Conservation (phyloP, 1,140 invertebrate species). For the Dysdera silvatica region DNA sequence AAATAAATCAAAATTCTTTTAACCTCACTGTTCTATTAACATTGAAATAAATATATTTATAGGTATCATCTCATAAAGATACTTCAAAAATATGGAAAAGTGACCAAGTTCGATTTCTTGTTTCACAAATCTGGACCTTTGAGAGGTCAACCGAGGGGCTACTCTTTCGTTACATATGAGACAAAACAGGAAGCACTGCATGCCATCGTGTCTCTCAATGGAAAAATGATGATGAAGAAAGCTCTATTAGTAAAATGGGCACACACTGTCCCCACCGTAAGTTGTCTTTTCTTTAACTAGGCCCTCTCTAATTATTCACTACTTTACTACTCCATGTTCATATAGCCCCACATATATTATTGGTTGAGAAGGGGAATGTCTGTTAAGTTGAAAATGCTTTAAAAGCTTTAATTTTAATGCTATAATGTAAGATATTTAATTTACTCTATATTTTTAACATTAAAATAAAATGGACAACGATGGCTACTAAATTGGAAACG, state of each 20-base stretch:
- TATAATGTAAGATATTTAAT: no score
- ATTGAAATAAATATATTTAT: slow-evolving; percentile 30
- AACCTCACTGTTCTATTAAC: slow-evolving; percentile 1
- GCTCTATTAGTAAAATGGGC: slow-evolving; percentile 71
- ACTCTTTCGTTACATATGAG: slow-evolving; percentile 82
- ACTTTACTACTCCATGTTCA: no score
- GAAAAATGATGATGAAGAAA: slow-evolving; percentile 62
- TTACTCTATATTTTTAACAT: no score
- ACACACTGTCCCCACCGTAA: slow-evolving; percentile 48
- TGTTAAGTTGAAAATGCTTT: background rate
- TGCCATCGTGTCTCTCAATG: slow-evolving; percentile 63
- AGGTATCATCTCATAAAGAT: slow-evolving; percentile 87
- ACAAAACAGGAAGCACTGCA: slow-evolving; percentile 48
- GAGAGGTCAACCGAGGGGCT: slow-evolving; percentile 79
- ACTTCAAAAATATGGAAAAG: slow-evolving; percentile 79
- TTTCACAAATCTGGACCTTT: slow-evolving; percentile 82
- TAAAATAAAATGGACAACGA: no score
- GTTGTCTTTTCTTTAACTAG: background rate
- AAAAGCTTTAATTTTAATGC: background rate
- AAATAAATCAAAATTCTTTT: background rate
- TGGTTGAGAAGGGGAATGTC: background rate
- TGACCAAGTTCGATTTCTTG: slow-evolving; percentile 88
- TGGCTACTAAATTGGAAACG: no score
- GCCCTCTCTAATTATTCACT: no score
- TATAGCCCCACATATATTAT: no score